Evolutionary conservation across 2,797 vertebrate genomes (phyloP).

Genomic region (Pitangus sulphuratus): DNA sequence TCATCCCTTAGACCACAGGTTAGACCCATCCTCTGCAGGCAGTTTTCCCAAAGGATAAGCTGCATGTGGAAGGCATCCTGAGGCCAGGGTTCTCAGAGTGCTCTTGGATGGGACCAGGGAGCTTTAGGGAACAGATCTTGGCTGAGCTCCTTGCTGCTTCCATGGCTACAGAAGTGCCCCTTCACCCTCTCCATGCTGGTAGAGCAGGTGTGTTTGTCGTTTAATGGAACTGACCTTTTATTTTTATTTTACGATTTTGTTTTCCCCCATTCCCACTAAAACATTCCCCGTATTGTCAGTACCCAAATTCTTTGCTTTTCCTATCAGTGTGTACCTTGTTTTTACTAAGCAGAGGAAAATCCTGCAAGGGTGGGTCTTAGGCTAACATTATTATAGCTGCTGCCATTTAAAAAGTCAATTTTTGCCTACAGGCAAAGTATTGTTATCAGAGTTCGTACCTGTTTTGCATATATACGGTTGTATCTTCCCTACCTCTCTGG

Average conservation of each 20-base stretch:
- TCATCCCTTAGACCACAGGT: neutral
- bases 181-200: neutral
- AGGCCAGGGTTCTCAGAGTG: neutral
- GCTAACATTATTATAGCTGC: neutral
- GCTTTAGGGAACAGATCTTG: neutral
- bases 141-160: neutral
- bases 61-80: neutral
- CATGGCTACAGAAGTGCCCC: neutral
- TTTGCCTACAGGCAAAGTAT: slow-evolving; percentile 66
- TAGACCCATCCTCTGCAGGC: neutral
- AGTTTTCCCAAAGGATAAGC: neutral
- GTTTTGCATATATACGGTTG: slow-evolving; percentile 57
- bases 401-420: slow-evolving; percentile 70
- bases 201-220: neutral
- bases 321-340: neutral
- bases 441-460: slow-evolving; percentile 54
- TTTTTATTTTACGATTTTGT: neutral
- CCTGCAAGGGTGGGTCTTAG: slow-evolving; percentile 4
- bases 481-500: slow-evolving; percentile 39
- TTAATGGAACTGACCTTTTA: neutral
- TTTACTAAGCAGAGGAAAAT: slow-evolving; percentile 15
- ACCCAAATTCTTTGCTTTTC: neutral
- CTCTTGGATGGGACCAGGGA: neutral
- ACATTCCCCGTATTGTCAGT: accelerated
- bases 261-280: neutral